Conservation (phyloP, 1,140 invertebrate genomes). For the Sinella curviseta region DNA sequence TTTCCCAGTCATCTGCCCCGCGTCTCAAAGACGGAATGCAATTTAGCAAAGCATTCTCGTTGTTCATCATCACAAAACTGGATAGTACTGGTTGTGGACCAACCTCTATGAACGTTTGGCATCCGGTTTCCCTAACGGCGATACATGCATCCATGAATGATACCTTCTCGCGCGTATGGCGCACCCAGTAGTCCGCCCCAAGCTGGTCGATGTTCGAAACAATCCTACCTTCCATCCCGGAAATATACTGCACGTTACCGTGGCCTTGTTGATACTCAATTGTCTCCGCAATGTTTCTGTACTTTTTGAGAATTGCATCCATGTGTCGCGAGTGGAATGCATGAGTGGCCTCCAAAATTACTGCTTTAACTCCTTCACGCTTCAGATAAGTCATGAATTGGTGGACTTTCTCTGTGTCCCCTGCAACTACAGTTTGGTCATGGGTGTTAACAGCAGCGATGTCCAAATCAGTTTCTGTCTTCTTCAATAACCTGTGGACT, state of each 20-base stretch:
- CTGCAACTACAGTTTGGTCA: conserved; percentile 22
- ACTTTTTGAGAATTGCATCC: conserved; percentile 1
- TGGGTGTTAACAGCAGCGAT: neutral
- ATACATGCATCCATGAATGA: conserved; percentile 22
- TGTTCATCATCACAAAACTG: neutral
- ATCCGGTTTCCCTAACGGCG: neutral
- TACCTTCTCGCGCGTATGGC: conserved; percentile 13
- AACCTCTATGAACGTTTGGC: neutral
- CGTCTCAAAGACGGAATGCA: conserved; percentile 28
- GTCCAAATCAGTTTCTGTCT: neutral
- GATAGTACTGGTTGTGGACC: conserved; percentile 12
- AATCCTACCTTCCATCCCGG: neutral
- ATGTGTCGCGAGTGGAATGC: conserved; percentile 12
- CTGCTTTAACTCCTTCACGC: neutral
- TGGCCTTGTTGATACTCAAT: neutral
- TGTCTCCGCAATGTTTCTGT: neutral
- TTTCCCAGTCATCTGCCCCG: conserved; percentile 29
- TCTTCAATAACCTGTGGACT: neutral
- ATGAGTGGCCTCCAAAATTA: neutral
- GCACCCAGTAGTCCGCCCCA: conserved; percentile 17
- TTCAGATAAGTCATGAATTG: neutral
- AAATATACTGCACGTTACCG: neutral
- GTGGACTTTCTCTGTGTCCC: neutral
- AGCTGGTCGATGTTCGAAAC: neutral
- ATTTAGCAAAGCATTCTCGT: neutral